Percentiles rank a stretch among this genome's conserved stretches.
Conservation (phyloP, 2,888 invertebrate genomes). For the Drosophila suboccidentalis region DNA sequence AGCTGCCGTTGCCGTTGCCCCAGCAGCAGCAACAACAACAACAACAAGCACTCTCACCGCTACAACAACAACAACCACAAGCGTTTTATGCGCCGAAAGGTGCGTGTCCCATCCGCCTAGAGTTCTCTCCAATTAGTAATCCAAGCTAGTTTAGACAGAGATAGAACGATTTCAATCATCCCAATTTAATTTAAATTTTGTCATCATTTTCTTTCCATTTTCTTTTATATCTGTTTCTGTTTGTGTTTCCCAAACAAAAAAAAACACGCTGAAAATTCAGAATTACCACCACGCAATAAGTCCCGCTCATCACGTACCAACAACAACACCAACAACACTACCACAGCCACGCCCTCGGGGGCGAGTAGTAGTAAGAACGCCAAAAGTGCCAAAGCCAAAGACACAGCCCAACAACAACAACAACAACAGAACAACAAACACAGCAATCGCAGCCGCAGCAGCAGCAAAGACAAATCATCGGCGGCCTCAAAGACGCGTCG, state of each 20-base stretch:
- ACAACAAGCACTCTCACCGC: constrained; percentile 69
- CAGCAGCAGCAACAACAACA: constrained; percentile 72
- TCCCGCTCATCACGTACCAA: constrained; percentile 82
- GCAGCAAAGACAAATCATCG: constrained; percentile 73
- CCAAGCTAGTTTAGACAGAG: constrained; percentile 16
- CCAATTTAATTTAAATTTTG: constrained; percentile 62
- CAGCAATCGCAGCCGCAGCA: constrained; percentile 69
- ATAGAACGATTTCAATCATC: constrained; percentile 15
- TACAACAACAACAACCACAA: constrained; percentile 83
- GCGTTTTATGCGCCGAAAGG: constrained; percentile 91
- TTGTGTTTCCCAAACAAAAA: constrained; percentile 40
- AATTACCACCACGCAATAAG: constrained; percentile 82
- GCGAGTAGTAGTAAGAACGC: constrained; percentile 62
- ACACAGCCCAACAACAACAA: constrained; percentile 54
- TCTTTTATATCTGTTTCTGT: constrained; percentile 26
- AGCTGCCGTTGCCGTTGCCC: constrained; percentile 82
- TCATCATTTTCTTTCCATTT: constrained; percentile 57
- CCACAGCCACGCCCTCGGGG: constrained; percentile 57
- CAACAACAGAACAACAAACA: constrained; percentile 45
- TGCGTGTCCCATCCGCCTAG: constrained; percentile 82
- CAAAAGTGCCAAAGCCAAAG: constrained; percentile 78
- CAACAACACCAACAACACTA: constrained; percentile 63
- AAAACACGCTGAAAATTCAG: constrained; percentile 63
- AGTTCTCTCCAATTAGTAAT: constrained; percentile 22
- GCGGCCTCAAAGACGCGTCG: constrained; percentile 71